Conservation (phyloP, 1,140 invertebrate species). For the Drosophila oshimai region DNA sequence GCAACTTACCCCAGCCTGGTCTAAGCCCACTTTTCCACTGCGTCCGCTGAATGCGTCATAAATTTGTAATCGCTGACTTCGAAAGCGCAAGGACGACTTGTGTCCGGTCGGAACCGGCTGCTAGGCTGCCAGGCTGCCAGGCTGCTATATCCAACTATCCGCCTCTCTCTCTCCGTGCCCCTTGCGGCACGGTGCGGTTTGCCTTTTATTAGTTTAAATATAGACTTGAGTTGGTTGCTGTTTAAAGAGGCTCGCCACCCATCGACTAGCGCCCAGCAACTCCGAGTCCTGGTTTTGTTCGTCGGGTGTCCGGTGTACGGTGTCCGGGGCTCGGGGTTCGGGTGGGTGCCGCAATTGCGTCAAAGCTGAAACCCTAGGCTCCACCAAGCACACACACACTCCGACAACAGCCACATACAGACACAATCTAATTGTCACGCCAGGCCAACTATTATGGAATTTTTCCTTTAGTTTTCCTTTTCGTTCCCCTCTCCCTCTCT, state of each 20-base stretch:
- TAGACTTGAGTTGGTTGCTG: slow-evolving; percentile 64
- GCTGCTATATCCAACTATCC: slow-evolving; percentile 20
- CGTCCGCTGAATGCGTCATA: slow-evolving; percentile 35
- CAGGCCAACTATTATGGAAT: slow-evolving; percentile 78
- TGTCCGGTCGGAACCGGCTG: slow-evolving; percentile 33
- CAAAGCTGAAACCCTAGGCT: slow-evolving; percentile 60
- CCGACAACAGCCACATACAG: slow-evolving; percentile 17
- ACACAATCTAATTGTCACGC: slow-evolving; percentile 74
- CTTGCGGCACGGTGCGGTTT: slow-evolving; percentile 22
- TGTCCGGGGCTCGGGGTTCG: slow-evolving; percentile 7
- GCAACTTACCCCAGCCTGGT: background rate
- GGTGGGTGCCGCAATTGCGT: slow-evolving; percentile 69
- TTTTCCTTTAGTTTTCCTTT: slow-evolving; percentile 43
- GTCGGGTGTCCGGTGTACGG: slow-evolving; percentile 18
- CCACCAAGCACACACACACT: slow-evolving; percentile 24
- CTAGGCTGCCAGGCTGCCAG: no score
- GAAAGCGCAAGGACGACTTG: slow-evolving; percentile 13
- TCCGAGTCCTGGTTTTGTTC: background rate
- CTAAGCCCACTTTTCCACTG: background rate
- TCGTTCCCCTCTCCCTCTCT: background rate
- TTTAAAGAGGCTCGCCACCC: slow-evolving; percentile 34
- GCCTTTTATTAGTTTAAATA: slow-evolving; percentile 79
- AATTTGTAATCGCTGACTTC: slow-evolving; percentile 39
- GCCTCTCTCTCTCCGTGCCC: background rate
- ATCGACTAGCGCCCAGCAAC: background rate